A percentile compares a stretch with the other conserved stretches of the same genome.
These are phyloP conservation scores for Dryobotodes eremita DNA, from an alignment of 2,888 invertebrate species.

Conservation along the genomic window DNA sequence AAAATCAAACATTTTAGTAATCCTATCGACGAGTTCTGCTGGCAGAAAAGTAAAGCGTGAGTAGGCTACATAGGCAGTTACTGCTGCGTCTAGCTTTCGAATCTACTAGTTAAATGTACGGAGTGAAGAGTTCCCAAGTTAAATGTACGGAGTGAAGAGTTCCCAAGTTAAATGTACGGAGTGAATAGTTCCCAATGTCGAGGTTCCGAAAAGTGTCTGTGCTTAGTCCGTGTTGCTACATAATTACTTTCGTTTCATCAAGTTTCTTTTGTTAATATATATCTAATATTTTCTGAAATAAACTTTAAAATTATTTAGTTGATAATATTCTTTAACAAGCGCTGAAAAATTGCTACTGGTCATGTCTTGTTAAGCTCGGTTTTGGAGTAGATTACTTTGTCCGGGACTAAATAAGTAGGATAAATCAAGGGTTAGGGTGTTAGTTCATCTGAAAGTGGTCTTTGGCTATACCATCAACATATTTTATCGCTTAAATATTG, in stretches of 20 bases:
- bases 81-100: background rate
- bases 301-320: background rate
- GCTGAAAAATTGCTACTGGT: background rate
- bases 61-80: too few relatives aligned
- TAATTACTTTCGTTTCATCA: background rate
- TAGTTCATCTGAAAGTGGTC: background rate
- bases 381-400: background rate
- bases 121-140: background rate
- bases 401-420: background rate
- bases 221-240: background rate
- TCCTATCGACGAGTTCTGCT: background rate
- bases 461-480: too few relatives aligned
- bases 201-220: constrained; percentile 6
- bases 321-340: background rate
- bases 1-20: background rate
- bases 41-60: background rate
- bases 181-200: background rate
- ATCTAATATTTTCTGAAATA: constrained; percentile 12
- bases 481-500: background rate
- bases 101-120: background rate
- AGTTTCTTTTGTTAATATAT: background rate
- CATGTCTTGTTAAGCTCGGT: background rate
- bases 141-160: background rate
- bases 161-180: background rate
- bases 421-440: background rate